Conservation (phyloP, 2,797 vertebrate species). For the Sebastolobus alascanus region DNA sequence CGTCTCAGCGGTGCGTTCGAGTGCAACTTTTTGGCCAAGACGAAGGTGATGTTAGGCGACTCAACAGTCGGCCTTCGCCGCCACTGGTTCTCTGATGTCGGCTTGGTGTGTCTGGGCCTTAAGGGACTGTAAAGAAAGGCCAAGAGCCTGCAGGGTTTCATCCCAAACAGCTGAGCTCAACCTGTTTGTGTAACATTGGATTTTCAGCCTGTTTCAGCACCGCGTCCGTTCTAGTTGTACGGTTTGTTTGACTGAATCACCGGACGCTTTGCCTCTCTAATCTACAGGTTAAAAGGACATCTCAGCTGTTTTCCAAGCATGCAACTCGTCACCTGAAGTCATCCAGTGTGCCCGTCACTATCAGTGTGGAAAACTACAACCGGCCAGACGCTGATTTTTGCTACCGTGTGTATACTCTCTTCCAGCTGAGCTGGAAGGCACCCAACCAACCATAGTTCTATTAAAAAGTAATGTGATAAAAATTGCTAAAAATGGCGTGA, state of each 20-base stretch:
- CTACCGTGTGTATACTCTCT: neutral
- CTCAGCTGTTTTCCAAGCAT: too few species aligned
- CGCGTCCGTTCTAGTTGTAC: neutral
- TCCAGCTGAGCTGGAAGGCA: neutral
- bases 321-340: neutral
- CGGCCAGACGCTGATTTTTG: conserved; percentile 1
- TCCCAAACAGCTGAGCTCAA: neutral
- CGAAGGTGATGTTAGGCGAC: too few species aligned
- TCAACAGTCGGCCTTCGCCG: too few species aligned
- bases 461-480: neutral
- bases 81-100: too few species aligned
- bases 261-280: neutral
- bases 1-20: too few species aligned
- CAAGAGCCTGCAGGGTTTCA: neutral
- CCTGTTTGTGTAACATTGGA: neutral
- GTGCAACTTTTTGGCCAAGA: too few species aligned
- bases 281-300: neutral
- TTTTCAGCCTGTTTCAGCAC: neutral
- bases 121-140: neutral
- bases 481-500: neutral
- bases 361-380: neutral
- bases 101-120: too few species aligned
- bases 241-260: neutral
- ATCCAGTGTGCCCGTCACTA: neutral
- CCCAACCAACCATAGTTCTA: neutral